Evolutionary conservation across 2,797 vertebrate species (phyloP), one percentile per base, ranked within the genome.

Genomic region (Huso huso): DNA sequence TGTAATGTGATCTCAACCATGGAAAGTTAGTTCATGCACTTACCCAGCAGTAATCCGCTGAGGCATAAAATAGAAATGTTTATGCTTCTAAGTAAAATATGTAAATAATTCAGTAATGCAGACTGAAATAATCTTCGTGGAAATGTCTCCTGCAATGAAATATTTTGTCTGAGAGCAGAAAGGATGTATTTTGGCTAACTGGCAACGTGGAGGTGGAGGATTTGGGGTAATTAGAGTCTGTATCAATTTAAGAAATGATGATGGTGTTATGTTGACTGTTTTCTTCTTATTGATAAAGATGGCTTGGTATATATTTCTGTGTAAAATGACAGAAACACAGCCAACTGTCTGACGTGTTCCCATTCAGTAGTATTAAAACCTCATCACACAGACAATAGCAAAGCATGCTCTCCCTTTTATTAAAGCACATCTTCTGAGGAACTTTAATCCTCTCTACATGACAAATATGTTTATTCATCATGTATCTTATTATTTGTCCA

Each of bases 81-180:
- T 79, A 76, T 77, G 68, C 68, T 65, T 59, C 70, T 69, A 51
- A 69, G 68, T 48, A 67, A 69, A 78, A 76, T 75, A 77, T 83
- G 76, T 81, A 83, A 85, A 82, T 85, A 79, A 81, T 82, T 87
- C 70, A 78, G 68, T 72, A 70, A 77, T 61, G 78, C 73, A 75
- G 76, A 65, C 70, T 65, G 73, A 58, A 72, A 77, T 70, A 75
- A 73, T 78, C 72, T 78, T 72, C 67, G 72, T 77, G 72, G 18
- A 72, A 48, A 69, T 70, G 68, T 75, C 72, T 77, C 71, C 76
- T 70, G 62, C 74, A 73, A 68, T 66, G 67, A 78, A 66, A 75
- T 76, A 77, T 65, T 74, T 71, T 74, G 69, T 75, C 68, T 72
- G 68, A 58, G 65, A 69, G 62, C n/a, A 62, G 66, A 53, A 64